Conservation (phyloP, 2,797 vertebrate species). For the Australoheros facetus region DNA sequence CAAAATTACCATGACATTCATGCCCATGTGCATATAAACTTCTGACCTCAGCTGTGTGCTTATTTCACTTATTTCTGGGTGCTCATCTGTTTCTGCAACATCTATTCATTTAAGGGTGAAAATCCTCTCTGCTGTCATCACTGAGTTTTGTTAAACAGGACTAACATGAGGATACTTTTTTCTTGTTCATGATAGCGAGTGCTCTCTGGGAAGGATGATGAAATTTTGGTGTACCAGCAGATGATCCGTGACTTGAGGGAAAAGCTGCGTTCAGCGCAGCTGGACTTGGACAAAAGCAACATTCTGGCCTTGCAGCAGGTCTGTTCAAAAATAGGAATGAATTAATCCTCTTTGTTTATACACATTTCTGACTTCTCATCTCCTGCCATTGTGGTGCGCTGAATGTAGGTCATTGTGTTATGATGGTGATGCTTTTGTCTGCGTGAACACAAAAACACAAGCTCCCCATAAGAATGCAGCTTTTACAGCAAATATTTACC, state of each 20-base stretch:
- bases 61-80: too few species aligned
- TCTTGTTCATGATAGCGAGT: conserved; percentile 78
- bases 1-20: too few species aligned
- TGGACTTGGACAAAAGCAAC: conserved; percentile 92
- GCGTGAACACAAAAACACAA: neutral
- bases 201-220: conserved; percentile 91
- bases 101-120: too few species aligned
- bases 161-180: neutral
- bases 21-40: too few species aligned
- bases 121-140: neutral
- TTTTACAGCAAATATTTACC: neutral
- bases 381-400: neutral
- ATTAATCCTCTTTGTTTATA: neutral
- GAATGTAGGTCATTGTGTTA: neutral
- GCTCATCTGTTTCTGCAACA: too few species aligned
- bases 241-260: conserved; percentile 89
- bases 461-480: neutral
- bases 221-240: conserved; percentile 91
- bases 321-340: conserved; percentile 11
- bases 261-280: conserved; percentile 86
- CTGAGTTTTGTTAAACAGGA: neutral
- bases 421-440: neutral
- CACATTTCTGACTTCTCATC: neutral
- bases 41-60: too few species aligned
- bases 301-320: conserved; percentile 93